These are phyloP conservation scores for Enteromius anoplus DNA, from an alignment of 2,797 vertebrate genomes.

Conservation along the genomic window DNA sequence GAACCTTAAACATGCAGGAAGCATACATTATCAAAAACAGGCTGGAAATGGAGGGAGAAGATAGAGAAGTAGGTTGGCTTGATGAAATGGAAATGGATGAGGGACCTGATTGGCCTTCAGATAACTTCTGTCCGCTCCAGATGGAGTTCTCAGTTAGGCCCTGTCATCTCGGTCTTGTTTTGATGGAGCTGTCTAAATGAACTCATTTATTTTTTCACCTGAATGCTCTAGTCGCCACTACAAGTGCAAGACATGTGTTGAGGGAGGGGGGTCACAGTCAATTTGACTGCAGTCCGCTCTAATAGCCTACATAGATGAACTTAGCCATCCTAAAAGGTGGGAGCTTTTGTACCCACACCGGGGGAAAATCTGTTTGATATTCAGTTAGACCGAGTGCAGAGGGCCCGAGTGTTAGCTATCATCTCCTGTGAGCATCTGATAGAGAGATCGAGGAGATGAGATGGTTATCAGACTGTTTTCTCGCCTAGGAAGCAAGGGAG, in stretches of 20 bases:
- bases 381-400: slow-evolving; percentile 26
- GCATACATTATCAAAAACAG: slow-evolving; percentile 44
- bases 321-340: slow-evolving; percentile 58
- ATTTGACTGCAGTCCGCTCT: slow-evolving; percentile 52
- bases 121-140: slow-evolving; percentile 51
- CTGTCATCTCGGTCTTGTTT: slow-evolving; percentile 52
- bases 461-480: slow-evolving; percentile 50
- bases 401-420: slow-evolving; percentile 46
- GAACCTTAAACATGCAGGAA: slow-evolving; percentile 58
- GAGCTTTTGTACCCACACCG: neutral
- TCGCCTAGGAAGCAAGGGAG: slow-evolving; percentile 29
- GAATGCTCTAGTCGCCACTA: slow-evolving; percentile 37
- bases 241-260: slow-evolving; percentile 11
- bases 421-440: slow-evolving; percentile 56
- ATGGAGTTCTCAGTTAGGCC: slow-evolving; percentile 60
- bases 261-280: slow-evolving; percentile 57
- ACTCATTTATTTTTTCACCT: slow-evolving; percentile 63
- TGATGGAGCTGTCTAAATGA: slow-evolving; percentile 64
- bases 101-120: slow-evolving; percentile 52
- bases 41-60: slow-evolving; percentile 32
- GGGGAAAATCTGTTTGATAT: slow-evolving; percentile 55
- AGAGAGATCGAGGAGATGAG: slow-evolving; percentile 53
- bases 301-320: slow-evolving; percentile 56
- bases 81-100: slow-evolving; percentile 55
- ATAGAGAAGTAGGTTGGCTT: slow-evolving; percentile 28